These are phyloP conservation scores for Leptodactylus fuscus DNA, from an alignment of 2,113 vertebrate genomes.

Conservation along the genomic window DNA sequence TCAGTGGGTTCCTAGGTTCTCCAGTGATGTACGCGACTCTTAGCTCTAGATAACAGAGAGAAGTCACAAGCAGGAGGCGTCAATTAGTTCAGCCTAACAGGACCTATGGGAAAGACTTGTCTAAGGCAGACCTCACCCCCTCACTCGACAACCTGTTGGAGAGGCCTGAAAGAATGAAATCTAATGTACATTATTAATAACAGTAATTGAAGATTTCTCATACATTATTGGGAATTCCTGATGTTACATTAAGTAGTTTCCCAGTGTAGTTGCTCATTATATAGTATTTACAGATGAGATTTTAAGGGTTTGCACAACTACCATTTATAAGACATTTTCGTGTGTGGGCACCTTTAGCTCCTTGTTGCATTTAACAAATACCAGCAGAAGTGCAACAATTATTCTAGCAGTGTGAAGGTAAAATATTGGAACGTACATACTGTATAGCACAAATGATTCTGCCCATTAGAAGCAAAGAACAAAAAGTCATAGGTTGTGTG, in stretches of 20 bases:
- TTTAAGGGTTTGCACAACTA: background rate
- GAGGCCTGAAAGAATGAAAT: background rate
- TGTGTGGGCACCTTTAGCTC: background rate
- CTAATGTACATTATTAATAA: background rate
- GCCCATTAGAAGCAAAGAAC: background rate
- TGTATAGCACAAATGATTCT: background rate
- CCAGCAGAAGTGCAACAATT: background rate
- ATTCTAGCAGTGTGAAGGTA: background rate
- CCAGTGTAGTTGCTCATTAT: background rate
- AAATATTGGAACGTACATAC: background rate
- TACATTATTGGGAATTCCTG: background rate
- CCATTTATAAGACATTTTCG: background rate
- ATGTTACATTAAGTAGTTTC: background rate
- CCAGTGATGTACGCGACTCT: background rate
- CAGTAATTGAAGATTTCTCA: background rate
- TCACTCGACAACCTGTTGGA: background rate
- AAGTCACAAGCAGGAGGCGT: background rate
- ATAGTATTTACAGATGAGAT: background rate
- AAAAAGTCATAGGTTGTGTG: background rate
- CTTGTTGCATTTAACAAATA: conserved; percentile 8
- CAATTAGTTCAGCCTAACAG: background rate
- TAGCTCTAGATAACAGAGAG: background rate
- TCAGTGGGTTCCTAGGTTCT: background rate
- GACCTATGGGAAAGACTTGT: background rate
- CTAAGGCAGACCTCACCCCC: background rate